phyloP scores from a whole-genome alignment of 2,113 vertebrate genomes.

The Phyllostomus hastatus region DNA sequence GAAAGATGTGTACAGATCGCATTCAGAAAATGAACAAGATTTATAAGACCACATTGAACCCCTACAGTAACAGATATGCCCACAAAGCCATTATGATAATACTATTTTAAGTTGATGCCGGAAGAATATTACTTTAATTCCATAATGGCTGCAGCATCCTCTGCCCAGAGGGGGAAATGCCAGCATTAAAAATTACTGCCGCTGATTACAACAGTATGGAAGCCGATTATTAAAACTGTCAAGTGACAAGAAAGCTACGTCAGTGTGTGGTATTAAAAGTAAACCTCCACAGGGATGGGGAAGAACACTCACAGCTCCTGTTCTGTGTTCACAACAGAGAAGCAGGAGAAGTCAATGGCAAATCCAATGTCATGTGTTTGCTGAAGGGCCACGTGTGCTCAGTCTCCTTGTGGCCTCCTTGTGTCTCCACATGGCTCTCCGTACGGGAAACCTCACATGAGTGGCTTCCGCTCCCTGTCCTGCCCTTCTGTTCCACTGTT shows the following conservation, averaged over 20 bases:
- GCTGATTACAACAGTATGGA: constrained; percentile 59
- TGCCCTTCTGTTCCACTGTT: neutral
- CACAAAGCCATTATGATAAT: constrained; percentile 53
- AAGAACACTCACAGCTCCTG: neutral
- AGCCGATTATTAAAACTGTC: constrained; percentile 57
- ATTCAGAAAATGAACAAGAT: constrained; percentile 66
- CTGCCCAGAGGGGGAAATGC: constrained; percentile 47
- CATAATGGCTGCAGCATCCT: constrained; percentile 53
- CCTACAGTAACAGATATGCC: constrained; percentile 45
- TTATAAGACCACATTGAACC: constrained; percentile 47
- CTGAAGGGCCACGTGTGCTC: neutral
- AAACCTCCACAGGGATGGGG: constrained; percentile 9
- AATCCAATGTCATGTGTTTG: constrained; percentile 1
- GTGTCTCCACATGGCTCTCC: neutral
- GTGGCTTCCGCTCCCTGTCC: neutral
- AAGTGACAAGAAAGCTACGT: constrained; percentile 42
- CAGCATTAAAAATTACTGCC: neutral
- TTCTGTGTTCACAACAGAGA: neutral
- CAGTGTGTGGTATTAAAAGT: constrained; percentile 22
- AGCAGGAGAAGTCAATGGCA: neutral
- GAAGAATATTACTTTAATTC: constrained; percentile 67
- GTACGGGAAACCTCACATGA: neutral
- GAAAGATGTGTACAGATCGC: constrained; percentile 43
- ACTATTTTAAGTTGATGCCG: constrained; percentile 61
- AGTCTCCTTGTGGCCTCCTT: neutral